These are phyloP conservation scores for Tychaedon coryphoeus DNA, from an alignment of 2,113 vertebrate species.

Conservation along the genomic window DNA sequence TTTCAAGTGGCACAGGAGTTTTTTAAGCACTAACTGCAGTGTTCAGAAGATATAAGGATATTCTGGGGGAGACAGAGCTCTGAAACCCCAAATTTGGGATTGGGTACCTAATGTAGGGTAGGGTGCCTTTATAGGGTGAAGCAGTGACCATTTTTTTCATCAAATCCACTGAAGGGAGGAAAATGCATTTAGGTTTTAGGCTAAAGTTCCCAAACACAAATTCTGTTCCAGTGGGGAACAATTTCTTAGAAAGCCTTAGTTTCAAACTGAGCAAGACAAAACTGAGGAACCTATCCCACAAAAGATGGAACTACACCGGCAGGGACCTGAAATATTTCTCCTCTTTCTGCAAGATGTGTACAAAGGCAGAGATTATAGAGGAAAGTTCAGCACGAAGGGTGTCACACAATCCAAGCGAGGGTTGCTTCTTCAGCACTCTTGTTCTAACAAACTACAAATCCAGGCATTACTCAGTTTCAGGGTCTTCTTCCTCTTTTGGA, in stretches of 20 bases:
- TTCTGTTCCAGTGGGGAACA: not conserved
- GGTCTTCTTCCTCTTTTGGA: not conserved
- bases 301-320: not conserved
- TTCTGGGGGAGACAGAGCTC: not conserved
- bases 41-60: not conserved
- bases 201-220: not conserved
- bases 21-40: not conserved
- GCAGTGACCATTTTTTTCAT: not conserved
- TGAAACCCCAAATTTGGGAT: not conserved
- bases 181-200: not conserved
- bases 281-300: not conserved
- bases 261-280: not conserved
- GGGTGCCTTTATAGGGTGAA: not conserved
- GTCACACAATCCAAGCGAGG: not conserved
- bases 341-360: not conserved
- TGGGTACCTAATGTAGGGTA: not conserved
- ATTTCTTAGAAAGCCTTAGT: not conserved
- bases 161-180: not conserved
- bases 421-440: not conserved
- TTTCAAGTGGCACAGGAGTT: not conserved
- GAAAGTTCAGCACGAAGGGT: not conserved
- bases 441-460: not conserved
- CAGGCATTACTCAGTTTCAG: not conserved
- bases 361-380: not conserved
- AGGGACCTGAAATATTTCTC: not conserved